These are phyloP conservation scores for Stichodactyla helianthus DNA, from an alignment of 64 coral and sea anemone species.

Conservation along the genomic window DNA sequence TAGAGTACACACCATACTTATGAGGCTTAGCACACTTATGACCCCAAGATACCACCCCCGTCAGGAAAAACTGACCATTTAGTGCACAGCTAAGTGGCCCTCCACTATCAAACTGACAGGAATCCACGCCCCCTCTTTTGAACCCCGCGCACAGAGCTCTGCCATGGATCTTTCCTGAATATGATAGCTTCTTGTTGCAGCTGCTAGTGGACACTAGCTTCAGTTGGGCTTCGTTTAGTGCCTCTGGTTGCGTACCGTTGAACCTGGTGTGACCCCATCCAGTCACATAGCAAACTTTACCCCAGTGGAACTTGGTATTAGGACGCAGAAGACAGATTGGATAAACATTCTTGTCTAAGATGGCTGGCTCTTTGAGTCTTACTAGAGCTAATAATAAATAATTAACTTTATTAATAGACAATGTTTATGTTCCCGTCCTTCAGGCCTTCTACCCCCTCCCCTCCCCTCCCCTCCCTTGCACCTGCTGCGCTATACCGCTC, in stretches of 20 bases:
- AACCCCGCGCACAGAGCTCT: slow-evolving; percentile 57
- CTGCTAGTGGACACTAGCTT: slow-evolving; percentile 26
- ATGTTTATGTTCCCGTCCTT: neutral
- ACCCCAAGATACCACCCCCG: slow-evolving; percentile 59
- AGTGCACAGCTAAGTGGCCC: slow-evolving; percentile 41
- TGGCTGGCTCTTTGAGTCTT: slow-evolving; percentile 21
- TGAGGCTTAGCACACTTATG: slow-evolving; percentile 49
- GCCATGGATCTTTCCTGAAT: slow-evolving; percentile 48
- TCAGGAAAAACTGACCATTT: slow-evolving; percentile 40
- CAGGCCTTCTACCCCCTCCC: neutral
- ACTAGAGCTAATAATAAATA: slow-evolving; percentile 31
- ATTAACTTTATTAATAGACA: neutral
- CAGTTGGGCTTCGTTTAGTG: slow-evolving; percentile 36
- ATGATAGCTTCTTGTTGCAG: slow-evolving; percentile 40
- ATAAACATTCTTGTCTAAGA: slow-evolving; percentile 23
- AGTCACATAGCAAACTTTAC: slow-evolving; percentile 40
- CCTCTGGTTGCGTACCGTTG: slow-evolving; percentile 32
- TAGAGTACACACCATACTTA: slow-evolving; percentile 61
- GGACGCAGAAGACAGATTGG: slow-evolving; percentile 54
- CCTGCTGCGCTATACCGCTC: too few relatives aligned
- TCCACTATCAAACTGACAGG: slow-evolving; percentile 62
- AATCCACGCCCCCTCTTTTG: slow-evolving; percentile 36
- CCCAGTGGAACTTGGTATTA: slow-evolving; percentile 16
- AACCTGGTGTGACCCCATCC: slow-evolving; percentile 53
- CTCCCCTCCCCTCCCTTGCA: too few relatives aligned